Evolutionary conservation across 2,113 vertebrate species (phyloP), one percentile per base, ranked within the genome.

Genomic region (Grus americana): DNA sequence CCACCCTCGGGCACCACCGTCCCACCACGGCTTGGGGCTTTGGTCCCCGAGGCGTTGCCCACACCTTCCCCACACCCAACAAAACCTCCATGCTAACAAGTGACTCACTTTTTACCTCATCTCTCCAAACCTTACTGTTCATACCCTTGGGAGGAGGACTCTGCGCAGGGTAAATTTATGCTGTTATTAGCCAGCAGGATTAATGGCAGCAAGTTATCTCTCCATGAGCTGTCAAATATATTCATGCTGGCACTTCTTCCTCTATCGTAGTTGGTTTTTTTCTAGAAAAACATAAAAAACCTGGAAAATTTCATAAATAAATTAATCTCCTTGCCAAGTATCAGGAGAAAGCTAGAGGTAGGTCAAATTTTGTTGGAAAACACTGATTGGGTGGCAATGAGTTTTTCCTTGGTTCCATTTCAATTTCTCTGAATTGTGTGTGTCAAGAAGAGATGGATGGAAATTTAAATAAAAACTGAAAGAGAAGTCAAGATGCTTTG

Each of bases 391-490:
- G 62, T 73, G 59, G 40, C 90, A 90, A 72, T 81, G 49, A 85
- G n/a, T 87, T 90, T 95, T 94, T 85, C 24, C 54, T 79, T 93
- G 66, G 67, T 76, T 94, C 46, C 12, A 26, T 88, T 93, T 91
- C 85, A 79, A n/a, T 90, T 93, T 86, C 52, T 73, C 46, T 62
- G 87, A 76, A 93, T 76, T 85, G 70, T 44, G 87, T 88, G 18
- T 84, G 70, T 89, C 80, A 92, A 66, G 55, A 93, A 91, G 42
- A 93, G 84, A 96, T 54, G 54, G 89, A 92, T 87, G 12, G 73
- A 91, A 94, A 91, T 93, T 80, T 79, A 79, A 93, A 93, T 81
- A 90, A 94, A 76, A 90, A 68, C 59, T 70, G 93, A 96, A 94
- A 91, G 46, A 92, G 66, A 81, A 91, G 87, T 91, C 72, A 84